phyloP scores from a whole-genome alignment of 2,113 vertebrate genomes.

The Eptesicus fuscus region DNA sequence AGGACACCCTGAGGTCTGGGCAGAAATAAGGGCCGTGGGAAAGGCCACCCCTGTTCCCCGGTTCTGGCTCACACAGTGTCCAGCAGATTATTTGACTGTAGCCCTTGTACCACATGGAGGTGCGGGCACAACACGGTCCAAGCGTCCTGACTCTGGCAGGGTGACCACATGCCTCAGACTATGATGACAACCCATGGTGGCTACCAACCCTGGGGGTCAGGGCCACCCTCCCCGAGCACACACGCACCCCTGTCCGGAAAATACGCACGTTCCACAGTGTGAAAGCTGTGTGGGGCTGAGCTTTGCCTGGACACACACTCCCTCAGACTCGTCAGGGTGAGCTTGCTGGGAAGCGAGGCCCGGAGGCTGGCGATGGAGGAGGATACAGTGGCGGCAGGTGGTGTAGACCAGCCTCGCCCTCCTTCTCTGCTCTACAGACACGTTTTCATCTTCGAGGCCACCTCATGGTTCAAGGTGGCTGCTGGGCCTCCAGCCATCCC shows the following conservation, averaged over 20 bases:
- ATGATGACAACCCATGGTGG: not conserved
- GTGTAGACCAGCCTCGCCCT: rapidly evolving
- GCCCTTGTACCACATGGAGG: rapidly evolving
- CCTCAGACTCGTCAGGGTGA: rapidly evolving
- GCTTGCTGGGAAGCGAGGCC: not conserved
- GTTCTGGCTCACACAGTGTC: rapidly evolving
- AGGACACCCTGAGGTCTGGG: rapidly evolving
- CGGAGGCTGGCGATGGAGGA: not conserved
- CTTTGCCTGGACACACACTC: rapidly evolving
- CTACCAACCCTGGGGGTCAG: not conserved
- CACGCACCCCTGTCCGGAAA: not conserved
- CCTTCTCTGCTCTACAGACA: not conserved
- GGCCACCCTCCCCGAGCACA: rapidly evolving
- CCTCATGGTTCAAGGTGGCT: not conserved
- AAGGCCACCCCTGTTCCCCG: not conserved
- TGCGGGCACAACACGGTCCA: rapidly evolving
- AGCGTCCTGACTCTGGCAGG: not conserved
- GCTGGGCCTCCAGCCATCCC: not conserved
- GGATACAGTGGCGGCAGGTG: rapidly evolving
- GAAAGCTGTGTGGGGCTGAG: not conserved
- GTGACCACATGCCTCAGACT: not conserved
- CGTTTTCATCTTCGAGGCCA: not conserved
- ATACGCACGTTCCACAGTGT: rapidly evolving
- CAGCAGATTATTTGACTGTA: rapidly evolving
- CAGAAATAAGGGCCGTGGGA: rapidly evolving